Percentiles rank a stretch among this genome's conserved stretches.
phyloP scores from a whole-genome alignment of 2,797 vertebrate species.

The Pelochelys cantorii region DNA sequence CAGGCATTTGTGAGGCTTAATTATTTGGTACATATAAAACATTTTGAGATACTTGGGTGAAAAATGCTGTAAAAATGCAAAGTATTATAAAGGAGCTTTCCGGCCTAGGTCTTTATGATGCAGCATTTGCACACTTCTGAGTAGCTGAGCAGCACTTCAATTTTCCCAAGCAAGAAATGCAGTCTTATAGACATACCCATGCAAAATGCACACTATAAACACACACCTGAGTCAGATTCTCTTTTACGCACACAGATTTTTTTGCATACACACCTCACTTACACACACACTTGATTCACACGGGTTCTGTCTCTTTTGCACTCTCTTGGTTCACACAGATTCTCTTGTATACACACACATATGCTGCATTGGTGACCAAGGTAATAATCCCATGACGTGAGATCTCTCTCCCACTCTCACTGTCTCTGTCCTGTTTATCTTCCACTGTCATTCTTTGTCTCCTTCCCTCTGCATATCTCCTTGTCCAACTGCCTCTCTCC shows the following conservation, averaged over 20 bases:
- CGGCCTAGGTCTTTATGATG: not conserved
- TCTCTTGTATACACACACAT: not conserved
- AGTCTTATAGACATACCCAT: not conserved
- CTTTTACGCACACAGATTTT: not conserved
- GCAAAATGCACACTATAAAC: not conserved
- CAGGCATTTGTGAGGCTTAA: not conserved
- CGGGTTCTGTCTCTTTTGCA: not conserved
- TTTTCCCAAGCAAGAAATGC: not conserved
- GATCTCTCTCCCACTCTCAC: not conserved
- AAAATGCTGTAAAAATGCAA: not conserved
- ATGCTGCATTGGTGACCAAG: not conserved
- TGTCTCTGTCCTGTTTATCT: not conserved
- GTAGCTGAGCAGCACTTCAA: not conserved
- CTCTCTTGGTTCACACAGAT: not conserved
- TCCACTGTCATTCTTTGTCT: not conserved
- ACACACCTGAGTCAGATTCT: not conserved
- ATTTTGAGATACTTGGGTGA: not conserved
- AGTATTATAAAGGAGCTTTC: not conserved
- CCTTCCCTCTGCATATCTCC: rapidly evolving
- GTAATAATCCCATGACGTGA: not conserved
- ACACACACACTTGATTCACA: not conserved
- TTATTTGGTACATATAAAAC: not conserved
- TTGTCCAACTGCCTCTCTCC: not conserved
- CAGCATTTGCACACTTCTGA: not conserved
- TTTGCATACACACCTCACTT: not conserved